Evolutionary conservation across 2,113 vertebrate genomes (phyloP).

Genomic region (Antennarius striatus): DNA sequence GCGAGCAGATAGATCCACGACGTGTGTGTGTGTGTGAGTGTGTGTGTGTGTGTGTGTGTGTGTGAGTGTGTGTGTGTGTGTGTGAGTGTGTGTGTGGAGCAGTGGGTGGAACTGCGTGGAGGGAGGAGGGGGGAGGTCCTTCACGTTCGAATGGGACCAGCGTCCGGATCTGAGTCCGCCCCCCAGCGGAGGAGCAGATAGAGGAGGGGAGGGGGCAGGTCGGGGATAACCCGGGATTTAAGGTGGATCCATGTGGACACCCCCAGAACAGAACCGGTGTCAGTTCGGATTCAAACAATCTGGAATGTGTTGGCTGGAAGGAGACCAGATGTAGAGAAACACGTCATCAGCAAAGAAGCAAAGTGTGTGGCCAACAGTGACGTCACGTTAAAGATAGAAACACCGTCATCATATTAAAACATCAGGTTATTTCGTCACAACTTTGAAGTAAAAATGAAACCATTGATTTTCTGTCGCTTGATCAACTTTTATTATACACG

Average conservation of each 20-base stretch:
- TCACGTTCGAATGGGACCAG: slow-evolving; percentile 40
- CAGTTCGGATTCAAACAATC: no score
- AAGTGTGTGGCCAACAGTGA: no score
- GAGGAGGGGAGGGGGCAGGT: slow-evolving; percentile 60
- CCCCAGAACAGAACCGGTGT: no score
- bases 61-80: background rate
- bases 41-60: background rate
- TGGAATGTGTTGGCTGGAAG: no score
- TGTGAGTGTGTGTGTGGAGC: background rate
- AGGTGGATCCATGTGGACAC: slow-evolving; percentile 73
- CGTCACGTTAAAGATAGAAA: no score
- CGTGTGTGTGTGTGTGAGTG: background rate
- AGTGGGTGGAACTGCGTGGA: slow-evolving; percentile 34
- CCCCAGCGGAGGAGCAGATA: slow-evolving; percentile 42
- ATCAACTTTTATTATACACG: no score
- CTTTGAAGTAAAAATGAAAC: no score
- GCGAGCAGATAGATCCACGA: slow-evolving; percentile 36
- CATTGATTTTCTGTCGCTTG: no score
- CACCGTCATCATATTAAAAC: no score
- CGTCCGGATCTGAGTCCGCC: slow-evolving; percentile 54
- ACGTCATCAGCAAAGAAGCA: no score
- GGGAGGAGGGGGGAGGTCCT: slow-evolving; percentile 20
- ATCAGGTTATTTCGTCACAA: no score
- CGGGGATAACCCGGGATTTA: slow-evolving; percentile 71
- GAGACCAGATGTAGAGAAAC: no score